Percentiles rank a stretch among this genome's conserved stretches.
phyloP scores from a whole-genome alignment of 2,888 invertebrate genomes.

The Anodontia alba region DNA sequence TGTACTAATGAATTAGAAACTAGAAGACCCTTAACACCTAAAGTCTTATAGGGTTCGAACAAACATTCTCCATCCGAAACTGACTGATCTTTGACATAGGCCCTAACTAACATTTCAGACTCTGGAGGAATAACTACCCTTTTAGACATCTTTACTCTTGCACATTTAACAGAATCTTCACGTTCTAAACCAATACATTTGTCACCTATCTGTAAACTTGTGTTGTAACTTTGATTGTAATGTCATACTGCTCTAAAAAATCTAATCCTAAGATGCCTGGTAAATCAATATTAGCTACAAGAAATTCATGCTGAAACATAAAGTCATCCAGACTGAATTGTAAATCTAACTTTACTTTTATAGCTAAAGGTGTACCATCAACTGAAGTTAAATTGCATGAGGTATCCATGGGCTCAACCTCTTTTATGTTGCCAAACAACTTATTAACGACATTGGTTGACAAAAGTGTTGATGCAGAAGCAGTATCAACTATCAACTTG shows the following conservation, averaged over 20 bases:
- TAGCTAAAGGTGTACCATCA: neutral
- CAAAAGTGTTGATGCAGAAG: no score
- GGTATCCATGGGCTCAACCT: no score
- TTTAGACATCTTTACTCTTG: constrained; percentile 11
- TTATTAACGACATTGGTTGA: no score
- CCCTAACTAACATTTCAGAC: constrained; percentile 16
- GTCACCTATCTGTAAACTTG: neutral
- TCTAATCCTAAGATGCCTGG: constrained; percentile 19
- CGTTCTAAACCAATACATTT: neutral
- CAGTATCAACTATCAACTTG: no score
- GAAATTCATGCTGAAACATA: constrained; percentile 1
- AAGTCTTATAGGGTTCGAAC: constrained; percentile 9
- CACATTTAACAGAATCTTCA: constrained; percentile 1
- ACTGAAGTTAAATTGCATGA: neutral
- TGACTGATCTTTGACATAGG: neutral
- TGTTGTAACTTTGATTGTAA: neutral
- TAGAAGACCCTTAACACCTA: neutral
- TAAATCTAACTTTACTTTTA: neutral
- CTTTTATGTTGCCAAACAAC: no score
- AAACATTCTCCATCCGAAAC: neutral
- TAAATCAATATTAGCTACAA: constrained; percentile 12
- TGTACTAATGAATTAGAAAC: constrained; percentile 11
- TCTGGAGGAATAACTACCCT: constrained; percentile 22
- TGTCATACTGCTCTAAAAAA: constrained; percentile 10
- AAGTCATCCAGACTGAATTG: neutral